Conservation (phyloP, 2,888 invertebrate genomes). For the Scaptomyza cyrtandrae region DNA sequence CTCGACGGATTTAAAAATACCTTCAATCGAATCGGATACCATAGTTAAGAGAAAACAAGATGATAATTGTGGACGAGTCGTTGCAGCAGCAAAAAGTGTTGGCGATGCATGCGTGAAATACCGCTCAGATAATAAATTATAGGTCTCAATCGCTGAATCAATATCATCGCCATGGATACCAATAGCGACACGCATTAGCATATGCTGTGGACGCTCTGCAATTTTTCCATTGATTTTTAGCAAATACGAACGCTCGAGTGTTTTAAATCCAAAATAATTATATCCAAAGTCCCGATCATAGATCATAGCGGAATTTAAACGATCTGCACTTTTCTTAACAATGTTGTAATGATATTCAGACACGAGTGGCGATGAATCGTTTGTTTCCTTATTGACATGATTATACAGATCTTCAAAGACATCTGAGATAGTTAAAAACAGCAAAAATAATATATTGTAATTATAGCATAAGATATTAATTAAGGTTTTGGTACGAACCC, state of each 20-base stretch:
- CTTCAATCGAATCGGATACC: slow-evolving; percentile 97
- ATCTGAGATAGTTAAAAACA: slow-evolving; percentile 86
- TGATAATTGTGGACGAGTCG: slow-evolving; percentile 95
- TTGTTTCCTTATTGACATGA: slow-evolving; percentile 90
- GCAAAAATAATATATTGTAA: not conserved
- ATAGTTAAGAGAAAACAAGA: slow-evolving; percentile 98
- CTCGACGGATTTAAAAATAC: slow-evolving; percentile 95
- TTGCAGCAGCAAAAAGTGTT: slow-evolving; percentile 97
- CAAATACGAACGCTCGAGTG: slow-evolving; percentile 97
- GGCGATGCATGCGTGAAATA: slow-evolving; percentile 99
- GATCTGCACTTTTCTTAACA: slow-evolving; percentile 93
- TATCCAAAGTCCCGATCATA: slow-evolving; percentile 98
- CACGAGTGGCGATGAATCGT: slow-evolving; percentile 92
- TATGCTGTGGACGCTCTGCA: slow-evolving; percentile 98
- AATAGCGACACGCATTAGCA: slow-evolving; percentile 98
- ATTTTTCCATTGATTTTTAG: slow-evolving; percentile 96
- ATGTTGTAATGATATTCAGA: slow-evolving; percentile 92
- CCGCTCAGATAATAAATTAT: slow-evolving; percentile 96
- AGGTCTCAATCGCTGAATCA: slow-evolving; percentile 96
- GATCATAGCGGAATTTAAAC: slow-evolving; percentile 96
- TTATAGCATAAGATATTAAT: not conserved
- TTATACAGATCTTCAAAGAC: slow-evolving; percentile 95
- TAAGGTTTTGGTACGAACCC: slow-evolving; percentile 85
- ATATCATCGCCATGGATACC: slow-evolving; percentile 98
- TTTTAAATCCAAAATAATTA: slow-evolving; percentile 99